Conservation (phyloP, 2,888 invertebrate species). For the Drosophila algonquin region DNA sequence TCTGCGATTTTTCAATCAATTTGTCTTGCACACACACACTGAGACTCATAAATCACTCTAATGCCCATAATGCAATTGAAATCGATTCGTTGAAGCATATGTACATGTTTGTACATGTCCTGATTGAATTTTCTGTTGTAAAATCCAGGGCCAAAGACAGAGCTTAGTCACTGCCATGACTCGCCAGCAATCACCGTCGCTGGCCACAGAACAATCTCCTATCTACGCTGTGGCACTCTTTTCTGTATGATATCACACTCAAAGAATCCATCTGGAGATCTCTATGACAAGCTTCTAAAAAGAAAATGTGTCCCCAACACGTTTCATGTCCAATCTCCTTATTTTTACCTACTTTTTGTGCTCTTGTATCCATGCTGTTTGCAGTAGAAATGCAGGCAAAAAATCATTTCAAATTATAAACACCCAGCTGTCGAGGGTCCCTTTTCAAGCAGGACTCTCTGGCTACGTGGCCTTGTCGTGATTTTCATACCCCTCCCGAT, state of each 20-base stretch:
- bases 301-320: conserved; percentile 36
- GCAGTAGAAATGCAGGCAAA: conserved; percentile 65
- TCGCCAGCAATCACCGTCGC: conserved; percentile 16
- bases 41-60: conserved; percentile 36
- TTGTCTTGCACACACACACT: conserved; percentile 13
- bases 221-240: neutral
- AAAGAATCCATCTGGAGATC: conserved; percentile 52
- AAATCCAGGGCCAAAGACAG: neutral
- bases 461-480: conserved; percentile 45
- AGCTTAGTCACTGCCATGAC: neutral
- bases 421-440: conserved; percentile 52
- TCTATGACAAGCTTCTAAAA: conserved; percentile 47
- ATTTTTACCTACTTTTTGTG: conserved; percentile 1
- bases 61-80: conserved; percentile 44
- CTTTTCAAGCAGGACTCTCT: conserved; percentile 40
- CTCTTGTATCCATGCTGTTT: conserved; percentile 23
- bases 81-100: conserved; percentile 13
- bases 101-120: conserved; percentile 1
- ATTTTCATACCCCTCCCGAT: conserved; percentile 22
- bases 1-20: conserved; percentile 25
- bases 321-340: conserved; percentile 6
- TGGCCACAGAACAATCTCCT: conserved; percentile 46
- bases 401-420: conserved; percentile 77
- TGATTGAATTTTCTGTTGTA: conserved; percentile 16
- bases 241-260: conserved; percentile 13